Evolutionary conservation across 2,113 vertebrate species (phyloP).

Genomic region (Morone saxatilis): DNA sequence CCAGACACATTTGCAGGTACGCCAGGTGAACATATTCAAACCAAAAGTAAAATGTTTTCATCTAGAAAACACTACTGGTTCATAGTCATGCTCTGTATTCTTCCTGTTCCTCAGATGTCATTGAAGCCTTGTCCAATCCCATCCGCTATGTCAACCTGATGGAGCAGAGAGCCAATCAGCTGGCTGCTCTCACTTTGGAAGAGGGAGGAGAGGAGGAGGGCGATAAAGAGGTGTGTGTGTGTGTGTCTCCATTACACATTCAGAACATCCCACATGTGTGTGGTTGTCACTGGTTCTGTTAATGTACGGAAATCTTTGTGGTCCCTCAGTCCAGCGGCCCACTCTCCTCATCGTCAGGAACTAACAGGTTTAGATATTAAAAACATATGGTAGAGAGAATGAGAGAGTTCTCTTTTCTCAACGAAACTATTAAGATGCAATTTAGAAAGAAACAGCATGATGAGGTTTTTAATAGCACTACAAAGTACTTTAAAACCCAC

Average conservation of each 20-base stretch:
- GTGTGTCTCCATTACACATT: constrained; percentile 44
- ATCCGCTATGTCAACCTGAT: constrained; percentile 97
- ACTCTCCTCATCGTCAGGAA: not conserved
- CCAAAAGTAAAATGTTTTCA: not conserved
- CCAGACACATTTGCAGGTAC: constrained; percentile 97
- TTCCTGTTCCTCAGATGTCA: constrained; percentile 88
- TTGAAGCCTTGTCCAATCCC: constrained; percentile 98
- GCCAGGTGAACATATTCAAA: not conserved
- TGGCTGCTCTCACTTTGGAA: constrained; percentile 95
- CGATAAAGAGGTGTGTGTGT: constrained; percentile 90
- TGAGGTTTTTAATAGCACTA: constrained; percentile 1
- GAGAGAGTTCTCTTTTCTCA: not conserved
- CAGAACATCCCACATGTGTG: not conserved
- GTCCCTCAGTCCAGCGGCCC: constrained; percentile 6
- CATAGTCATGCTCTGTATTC: constrained; percentile 18
- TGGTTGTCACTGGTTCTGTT: not conserved
- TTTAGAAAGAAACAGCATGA: not conserved
- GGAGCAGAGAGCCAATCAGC: constrained; percentile 96
- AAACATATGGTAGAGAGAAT: constrained; percentile 7
- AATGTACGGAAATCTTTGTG: constrained; percentile 8
- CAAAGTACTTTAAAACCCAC: constrained; percentile 6
- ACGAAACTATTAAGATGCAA: constrained; percentile 6
- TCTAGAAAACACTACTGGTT: not conserved
- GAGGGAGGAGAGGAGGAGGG: constrained; percentile 95
- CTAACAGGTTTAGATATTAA: constrained; percentile 7